Evolutionary conservation across 2,113 vertebrate genomes (phyloP).

Genomic region (Pseudorectes ferrugineus): DNA sequence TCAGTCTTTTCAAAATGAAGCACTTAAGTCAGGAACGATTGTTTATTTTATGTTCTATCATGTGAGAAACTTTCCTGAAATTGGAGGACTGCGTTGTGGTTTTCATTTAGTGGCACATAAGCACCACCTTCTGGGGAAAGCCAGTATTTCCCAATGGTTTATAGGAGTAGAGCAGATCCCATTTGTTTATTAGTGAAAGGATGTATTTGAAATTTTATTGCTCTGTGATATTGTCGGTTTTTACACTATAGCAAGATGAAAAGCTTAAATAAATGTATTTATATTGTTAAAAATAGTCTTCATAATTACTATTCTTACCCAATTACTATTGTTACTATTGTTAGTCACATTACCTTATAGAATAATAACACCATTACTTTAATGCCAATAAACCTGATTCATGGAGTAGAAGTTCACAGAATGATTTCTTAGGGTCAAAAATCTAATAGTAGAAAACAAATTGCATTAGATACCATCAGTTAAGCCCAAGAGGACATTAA

Average conservation of each 20-base stretch:
- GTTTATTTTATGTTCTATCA: not conserved
- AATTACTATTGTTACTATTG: not conserved
- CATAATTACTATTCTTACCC: not conserved
- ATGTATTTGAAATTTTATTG: not conserved
- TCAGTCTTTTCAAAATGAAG: not conserved
- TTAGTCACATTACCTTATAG: not conserved
- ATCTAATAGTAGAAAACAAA: not conserved
- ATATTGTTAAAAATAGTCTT: not conserved
- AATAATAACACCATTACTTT: not conserved
- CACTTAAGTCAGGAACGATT: not conserved
- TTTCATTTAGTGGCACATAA: conserved; percentile 21
- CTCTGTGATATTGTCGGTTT: not conserved
- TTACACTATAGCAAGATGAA: not conserved
- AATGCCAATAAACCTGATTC: not conserved
- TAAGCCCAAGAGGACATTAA: not conserved
- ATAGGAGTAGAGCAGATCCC: fast-evolving
- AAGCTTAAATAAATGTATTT: not conserved
- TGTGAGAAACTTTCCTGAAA: not conserved
- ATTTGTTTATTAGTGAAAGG: not conserved
- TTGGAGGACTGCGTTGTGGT: fast-evolving
- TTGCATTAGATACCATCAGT: not conserved
- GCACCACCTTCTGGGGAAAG: conserved; percentile 68
- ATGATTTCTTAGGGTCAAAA: not conserved
- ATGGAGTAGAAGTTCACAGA: not conserved
- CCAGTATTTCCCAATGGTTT: not conserved